These are phyloP conservation scores for Chrysemys picta DNA, from an alignment of 2,113 vertebrate species.

Conservation along the genomic window DNA sequence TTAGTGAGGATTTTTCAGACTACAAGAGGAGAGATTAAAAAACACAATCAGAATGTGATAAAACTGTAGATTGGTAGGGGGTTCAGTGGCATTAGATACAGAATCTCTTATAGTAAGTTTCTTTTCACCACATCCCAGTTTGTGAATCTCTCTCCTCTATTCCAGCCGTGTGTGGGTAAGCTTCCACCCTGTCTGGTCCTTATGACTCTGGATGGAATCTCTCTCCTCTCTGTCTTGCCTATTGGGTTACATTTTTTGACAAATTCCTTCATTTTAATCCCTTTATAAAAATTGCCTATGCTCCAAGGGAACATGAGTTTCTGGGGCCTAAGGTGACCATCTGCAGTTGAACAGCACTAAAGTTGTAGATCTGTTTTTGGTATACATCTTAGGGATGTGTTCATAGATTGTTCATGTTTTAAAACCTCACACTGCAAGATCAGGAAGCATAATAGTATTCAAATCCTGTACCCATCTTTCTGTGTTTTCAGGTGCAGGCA, in stretches of 20 bases:
- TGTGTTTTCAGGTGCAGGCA: slow-evolving; percentile 82
- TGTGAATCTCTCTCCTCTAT: not conserved
- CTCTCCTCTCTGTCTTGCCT: not conserved
- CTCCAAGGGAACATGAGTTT: not conserved
- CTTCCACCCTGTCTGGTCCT: not conserved
- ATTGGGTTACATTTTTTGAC: not conserved
- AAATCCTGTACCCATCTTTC: not conserved
- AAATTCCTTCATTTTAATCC: not conserved
- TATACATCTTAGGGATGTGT: not conserved
- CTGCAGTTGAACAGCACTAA: not conserved
- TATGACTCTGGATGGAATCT: not conserved
- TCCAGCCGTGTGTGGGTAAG: not conserved
- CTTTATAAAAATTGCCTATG: not conserved
- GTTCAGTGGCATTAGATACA: not conserved
- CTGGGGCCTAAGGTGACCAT: not conserved
- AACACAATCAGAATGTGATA: not conserved
- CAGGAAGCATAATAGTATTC: slow-evolving; percentile 12
- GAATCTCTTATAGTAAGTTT: too few species aligned
- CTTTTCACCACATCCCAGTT: not conserved
- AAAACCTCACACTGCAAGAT: not conserved
- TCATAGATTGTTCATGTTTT: not conserved
- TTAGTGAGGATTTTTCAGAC: not conserved
- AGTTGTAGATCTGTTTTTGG: not conserved
- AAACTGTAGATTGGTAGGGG: not conserved
- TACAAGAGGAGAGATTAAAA: not conserved